These are phyloP conservation scores for Xanthorhoe spadicearia DNA, from an alignment of 2,888 invertebrate species.

Conservation along the genomic window DNA sequence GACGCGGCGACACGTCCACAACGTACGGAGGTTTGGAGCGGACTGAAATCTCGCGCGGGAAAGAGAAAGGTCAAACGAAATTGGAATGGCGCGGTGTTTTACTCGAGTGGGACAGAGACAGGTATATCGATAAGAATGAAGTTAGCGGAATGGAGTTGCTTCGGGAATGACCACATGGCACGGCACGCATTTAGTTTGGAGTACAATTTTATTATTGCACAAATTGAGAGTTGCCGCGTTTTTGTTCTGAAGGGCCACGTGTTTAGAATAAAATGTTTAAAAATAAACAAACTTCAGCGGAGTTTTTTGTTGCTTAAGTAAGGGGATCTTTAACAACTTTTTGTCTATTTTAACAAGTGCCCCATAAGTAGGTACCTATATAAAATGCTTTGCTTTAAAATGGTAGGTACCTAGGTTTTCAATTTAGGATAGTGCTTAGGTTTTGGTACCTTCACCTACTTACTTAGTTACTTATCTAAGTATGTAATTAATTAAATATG, in stretches of 20 bases:
- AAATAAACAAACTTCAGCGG: slow-evolving; percentile 52
- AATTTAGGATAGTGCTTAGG: neutral
- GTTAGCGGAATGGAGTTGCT: slow-evolving; percentile 66
- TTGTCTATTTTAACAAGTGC: slow-evolving; percentile 42
- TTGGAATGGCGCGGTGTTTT: slow-evolving; percentile 51
- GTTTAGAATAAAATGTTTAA: slow-evolving; percentile 58
- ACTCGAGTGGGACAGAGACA: slow-evolving; percentile 57
- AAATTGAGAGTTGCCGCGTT: slow-evolving; percentile 76
- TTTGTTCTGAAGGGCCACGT: slow-evolving; percentile 72
- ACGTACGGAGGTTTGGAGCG: slow-evolving; percentile 50
- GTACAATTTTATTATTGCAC: slow-evolving; percentile 72
- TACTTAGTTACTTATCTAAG: too few species aligned
- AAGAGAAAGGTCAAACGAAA: slow-evolving; percentile 66
- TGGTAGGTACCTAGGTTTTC: too few species aligned
- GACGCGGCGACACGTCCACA: slow-evolving; percentile 51
- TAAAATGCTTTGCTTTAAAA: neutral
- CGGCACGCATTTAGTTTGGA: slow-evolving; percentile 70
- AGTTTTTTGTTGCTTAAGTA: slow-evolving; percentile 45
- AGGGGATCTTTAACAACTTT: slow-evolving; percentile 38
- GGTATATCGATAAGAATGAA: slow-evolving; percentile 57
- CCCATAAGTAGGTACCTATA: slow-evolving; percentile 17
- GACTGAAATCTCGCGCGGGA: slow-evolving; percentile 66
- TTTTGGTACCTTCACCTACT: too few species aligned
- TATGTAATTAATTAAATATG: too few species aligned
- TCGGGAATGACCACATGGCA: slow-evolving; percentile 81